Percentiles rank a stretch among this genome's conserved stretches.
phyloP scores from a whole-genome alignment of 2,888 invertebrate species.

The Hypomecis atomaria region DNA sequence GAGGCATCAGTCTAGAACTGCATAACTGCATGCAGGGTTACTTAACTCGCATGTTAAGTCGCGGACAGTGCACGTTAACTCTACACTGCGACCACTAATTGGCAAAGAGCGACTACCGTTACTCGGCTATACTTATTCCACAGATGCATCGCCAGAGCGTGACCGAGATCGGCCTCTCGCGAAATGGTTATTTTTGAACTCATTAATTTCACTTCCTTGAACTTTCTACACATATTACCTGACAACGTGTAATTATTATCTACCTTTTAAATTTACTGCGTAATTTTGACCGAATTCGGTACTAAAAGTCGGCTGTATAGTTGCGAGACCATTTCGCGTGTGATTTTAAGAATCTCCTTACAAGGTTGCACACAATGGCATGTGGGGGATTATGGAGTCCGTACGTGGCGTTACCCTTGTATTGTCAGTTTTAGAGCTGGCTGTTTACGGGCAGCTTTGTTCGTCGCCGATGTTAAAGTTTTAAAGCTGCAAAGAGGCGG shows the following conservation, averaged over 20 bases:
- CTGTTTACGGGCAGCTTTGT: constrained; percentile 57
- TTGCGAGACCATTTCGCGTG: constrained; percentile 36
- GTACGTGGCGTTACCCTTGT: constrained; percentile 50
- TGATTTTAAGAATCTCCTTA: constrained; percentile 44
- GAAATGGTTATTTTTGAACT: constrained; percentile 55
- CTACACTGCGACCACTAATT: constrained; percentile 51
- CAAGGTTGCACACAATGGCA: constrained; percentile 66
- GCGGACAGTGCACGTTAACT: constrained; percentile 19
- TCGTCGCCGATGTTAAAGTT: constrained; percentile 49
- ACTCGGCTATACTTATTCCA: constrained; percentile 44
- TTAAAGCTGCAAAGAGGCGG: constrained; percentile 42
- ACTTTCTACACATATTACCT: constrained; percentile 49
- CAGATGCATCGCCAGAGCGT: constrained; percentile 48
- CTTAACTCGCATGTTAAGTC: constrained; percentile 39
- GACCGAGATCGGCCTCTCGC: constrained; percentile 50
- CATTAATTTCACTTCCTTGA: constrained; percentile 48
- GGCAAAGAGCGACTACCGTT: constrained; percentile 54
- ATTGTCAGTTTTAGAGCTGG: constrained; percentile 67
- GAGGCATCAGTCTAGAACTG: constrained; percentile 37
- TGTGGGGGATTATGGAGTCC: constrained; percentile 40
- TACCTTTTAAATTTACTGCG: constrained; percentile 17
- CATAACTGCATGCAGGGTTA: constrained; percentile 38
- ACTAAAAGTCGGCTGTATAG: constrained; percentile 28
- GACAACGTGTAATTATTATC: constrained; percentile 31
- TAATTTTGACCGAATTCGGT: constrained; percentile 22